Evolutionary conservation across 2,113 vertebrate genomes (phyloP), one percentile per base, ranked within the genome.

Genomic region (Perognathus longimembris): DNA sequence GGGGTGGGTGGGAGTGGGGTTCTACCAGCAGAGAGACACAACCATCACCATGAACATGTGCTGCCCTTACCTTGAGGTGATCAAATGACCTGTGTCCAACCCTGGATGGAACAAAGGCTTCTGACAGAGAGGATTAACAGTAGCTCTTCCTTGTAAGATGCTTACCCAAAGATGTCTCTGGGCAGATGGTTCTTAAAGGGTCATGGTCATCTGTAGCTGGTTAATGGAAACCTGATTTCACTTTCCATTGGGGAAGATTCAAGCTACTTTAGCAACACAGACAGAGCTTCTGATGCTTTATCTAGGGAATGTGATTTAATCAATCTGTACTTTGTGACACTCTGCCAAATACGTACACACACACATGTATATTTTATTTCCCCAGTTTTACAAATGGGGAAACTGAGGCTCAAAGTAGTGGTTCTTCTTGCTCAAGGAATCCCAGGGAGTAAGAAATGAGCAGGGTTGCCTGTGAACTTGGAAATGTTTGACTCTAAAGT

Each of bases 121-220:
- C 24, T 61, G 30, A 45, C 6, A 36, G 9, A 34, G 30, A 82
- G 30, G 24, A 8, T 54, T 15, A 12, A 1, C 54, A 17, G 2
- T 32, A 15, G 4, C 1, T 26, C 14, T 45, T 63, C 24, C 14
- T 18, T 34, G 17, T 24, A 6, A 2, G 7, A 12, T n/a, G 5
- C 32, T 22, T 21, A 32, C 20, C 40, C 28, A 4, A 14, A 40
- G 32, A 6, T 21, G 24, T 2, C 45, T 36, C 24, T 36, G 36
- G 2, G 5, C 22, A 40, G 1, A 10, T 18, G 26, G 34, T 11
- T 21, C 17, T 7, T 2, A 38, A 7, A 0, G 6, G 30, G 17
- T 7, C 20, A 26, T 8, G 26, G 9, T 15, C 3, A 32, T 15
- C 34, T 3, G 63, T 5, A 24, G 54, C n/a, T 6, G 5, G 12